phyloP scores from a whole-genome alignment of 2,113 vertebrate genomes.

The Sceloporus undulatus region DNA sequence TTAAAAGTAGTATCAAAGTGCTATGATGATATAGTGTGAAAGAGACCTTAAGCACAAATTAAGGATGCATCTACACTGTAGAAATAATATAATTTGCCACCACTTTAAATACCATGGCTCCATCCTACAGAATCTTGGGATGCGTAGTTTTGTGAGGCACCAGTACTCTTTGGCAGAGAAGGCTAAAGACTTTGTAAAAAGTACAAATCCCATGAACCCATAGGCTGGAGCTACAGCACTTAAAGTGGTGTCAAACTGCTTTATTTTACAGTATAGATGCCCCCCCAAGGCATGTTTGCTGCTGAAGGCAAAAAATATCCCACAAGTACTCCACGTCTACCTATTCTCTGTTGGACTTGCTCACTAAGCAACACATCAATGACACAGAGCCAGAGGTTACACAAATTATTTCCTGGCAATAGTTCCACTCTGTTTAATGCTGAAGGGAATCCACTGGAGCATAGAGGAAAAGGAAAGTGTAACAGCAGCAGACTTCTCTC shows the following conservation, averaged over 20 bases:
- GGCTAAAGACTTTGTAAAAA: neutral
- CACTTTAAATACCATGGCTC: no score
- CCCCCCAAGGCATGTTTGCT: no score
- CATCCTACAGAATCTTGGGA: no score
- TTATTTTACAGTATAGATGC: no score
- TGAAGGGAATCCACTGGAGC: neutral
- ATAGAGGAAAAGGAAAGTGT: neutral
- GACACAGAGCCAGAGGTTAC: neutral
- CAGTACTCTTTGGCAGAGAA: no score
- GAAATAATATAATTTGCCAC: no score
- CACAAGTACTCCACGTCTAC: neutral
- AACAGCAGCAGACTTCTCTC: neutral
- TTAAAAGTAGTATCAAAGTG: neutral
- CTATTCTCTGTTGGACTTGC: neutral
- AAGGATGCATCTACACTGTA: no score
- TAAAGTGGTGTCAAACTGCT: neutral
- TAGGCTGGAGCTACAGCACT: no score
- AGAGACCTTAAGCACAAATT: no score
- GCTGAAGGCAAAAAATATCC: neutral
- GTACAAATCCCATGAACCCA: no score
- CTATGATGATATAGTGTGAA: no score
- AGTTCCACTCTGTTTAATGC: conserved; percentile 8
- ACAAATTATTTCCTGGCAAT: neutral
- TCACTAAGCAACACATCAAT: neutral
- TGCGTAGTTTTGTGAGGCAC: no score